Conservation (phyloP, 2,797 vertebrate species). For the Pelodytes ibericus region DNA sequence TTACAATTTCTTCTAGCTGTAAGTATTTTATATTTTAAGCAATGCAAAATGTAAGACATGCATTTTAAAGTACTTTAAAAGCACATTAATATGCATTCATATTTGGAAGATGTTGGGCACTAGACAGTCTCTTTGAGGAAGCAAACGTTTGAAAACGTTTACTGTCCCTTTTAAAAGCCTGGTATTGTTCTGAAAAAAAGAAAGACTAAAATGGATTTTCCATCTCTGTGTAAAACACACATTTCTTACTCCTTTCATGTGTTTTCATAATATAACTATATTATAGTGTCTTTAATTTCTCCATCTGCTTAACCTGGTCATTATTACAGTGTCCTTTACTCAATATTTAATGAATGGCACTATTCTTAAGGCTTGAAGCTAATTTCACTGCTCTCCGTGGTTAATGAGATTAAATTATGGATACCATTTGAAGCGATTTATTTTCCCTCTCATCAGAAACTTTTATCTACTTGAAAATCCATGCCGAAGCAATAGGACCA, state of each 20-base stretch:
- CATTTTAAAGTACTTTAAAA: too few relatives aligned
- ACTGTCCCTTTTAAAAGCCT: too few relatives aligned
- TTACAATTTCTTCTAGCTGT: too few relatives aligned
- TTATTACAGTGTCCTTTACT: slow-evolving; percentile 42
- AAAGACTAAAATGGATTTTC: not conserved
- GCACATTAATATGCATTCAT: too few relatives aligned
- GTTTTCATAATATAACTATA: slow-evolving; percentile 4
- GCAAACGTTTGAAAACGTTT: too few relatives aligned
- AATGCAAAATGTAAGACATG: too few relatives aligned
- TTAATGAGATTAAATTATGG: slow-evolving; percentile 55
- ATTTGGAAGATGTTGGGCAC: too few relatives aligned
- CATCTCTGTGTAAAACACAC: not conserved
- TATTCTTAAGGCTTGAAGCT: slow-evolving; percentile 52
- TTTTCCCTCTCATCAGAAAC: slow-evolving; percentile 50
- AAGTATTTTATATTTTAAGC: too few relatives aligned
- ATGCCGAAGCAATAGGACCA: slow-evolving; percentile 35
- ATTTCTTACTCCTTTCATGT: not conserved
- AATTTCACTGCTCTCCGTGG: slow-evolving; percentile 48
- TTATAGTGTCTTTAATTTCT: slow-evolving; percentile 33
- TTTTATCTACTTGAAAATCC: slow-evolving; percentile 44
- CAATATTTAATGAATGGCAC: slow-evolving; percentile 49
- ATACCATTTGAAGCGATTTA: slow-evolving; percentile 50
- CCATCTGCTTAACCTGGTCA: slow-evolving; percentile 46
- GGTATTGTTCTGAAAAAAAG: too few relatives aligned
- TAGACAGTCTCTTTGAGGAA: too few relatives aligned